These are phyloP conservation scores for Petaurus breviceps DNA, from an alignment of 2,113 vertebrate species.

Conservation along the genomic window DNA sequence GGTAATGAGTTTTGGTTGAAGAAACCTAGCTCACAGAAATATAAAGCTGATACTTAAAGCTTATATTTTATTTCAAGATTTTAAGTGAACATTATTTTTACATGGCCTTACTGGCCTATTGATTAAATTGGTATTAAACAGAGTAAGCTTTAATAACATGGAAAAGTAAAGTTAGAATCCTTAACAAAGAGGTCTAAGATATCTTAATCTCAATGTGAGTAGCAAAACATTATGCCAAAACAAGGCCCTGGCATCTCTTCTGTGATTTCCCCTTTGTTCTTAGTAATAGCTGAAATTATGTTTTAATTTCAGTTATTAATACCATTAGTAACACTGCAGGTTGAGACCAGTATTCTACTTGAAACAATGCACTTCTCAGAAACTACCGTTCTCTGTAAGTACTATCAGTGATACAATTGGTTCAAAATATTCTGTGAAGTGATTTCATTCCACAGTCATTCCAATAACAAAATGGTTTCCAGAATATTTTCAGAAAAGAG, in stretches of 20 bases:
- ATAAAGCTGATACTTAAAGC: background rate
- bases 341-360: slow-evolving; percentile 44
- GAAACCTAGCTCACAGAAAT: slow-evolving; percentile 1
- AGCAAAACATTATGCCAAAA: background rate
- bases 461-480: slow-evolving; percentile 19
- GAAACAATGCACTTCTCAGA: background rate
- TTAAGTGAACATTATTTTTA: background rate
- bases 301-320: slow-evolving; percentile 31
- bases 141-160: slow-evolving; percentile 6
- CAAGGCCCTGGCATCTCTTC: background rate
- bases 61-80: background rate
- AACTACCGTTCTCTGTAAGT: slow-evolving; percentile 21
- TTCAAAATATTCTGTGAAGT: background rate
- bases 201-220: background rate
- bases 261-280: slow-evolving; percentile 3
- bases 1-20: background rate
- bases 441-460: background rate
- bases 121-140: slow-evolving; percentile 16
- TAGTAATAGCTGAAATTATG: background rate
- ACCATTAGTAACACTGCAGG: background rate
- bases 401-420: background rate
- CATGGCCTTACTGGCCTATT: background rate
- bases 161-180: slow-evolving; percentile 26
- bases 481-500: background rate
- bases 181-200: slow-evolving; percentile 13